These are phyloP conservation scores for Phyllostomus discolor DNA, from an alignment of 2,113 vertebrate genomes.

Conservation along the genomic window DNA sequence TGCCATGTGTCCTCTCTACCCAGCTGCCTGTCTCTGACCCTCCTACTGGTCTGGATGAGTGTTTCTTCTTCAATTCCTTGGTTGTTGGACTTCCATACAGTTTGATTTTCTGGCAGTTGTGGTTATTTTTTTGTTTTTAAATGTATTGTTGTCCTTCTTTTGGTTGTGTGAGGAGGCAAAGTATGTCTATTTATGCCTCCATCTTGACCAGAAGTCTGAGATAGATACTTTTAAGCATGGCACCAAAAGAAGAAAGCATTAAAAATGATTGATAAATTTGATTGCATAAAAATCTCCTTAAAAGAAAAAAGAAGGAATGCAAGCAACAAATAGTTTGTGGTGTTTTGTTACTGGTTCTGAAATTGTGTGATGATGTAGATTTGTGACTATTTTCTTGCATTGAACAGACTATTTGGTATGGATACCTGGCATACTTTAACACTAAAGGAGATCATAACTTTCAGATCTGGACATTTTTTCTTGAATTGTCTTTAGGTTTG, in stretches of 20 bases:
- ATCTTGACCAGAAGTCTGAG: too few species aligned
- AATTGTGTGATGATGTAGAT: background rate
- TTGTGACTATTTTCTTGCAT: background rate
- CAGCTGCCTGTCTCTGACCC: too few species aligned
- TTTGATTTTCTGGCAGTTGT: too few species aligned
- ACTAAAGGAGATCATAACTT: background rate
- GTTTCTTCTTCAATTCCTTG: too few species aligned
- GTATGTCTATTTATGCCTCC: too few species aligned
- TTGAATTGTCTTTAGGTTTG: background rate
- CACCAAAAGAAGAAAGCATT: background rate
- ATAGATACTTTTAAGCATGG: background rate
- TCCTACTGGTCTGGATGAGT: too few species aligned
- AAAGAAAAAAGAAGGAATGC: background rate
- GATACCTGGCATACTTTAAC: background rate
- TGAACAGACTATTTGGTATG: background rate
- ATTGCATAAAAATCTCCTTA: background rate
- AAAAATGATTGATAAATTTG: background rate
- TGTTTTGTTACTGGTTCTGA: background rate
- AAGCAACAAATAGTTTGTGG: background rate
- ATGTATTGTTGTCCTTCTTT: too few species aligned
- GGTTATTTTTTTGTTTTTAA: too few species aligned
- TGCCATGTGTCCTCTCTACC: too few species aligned
- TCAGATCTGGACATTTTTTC: background rate
- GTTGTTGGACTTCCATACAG: too few species aligned
- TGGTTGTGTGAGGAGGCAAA: too few species aligned